phyloP scores from a whole-genome alignment of 2,113 vertebrate species.

The Tyrannus savana region DNA sequence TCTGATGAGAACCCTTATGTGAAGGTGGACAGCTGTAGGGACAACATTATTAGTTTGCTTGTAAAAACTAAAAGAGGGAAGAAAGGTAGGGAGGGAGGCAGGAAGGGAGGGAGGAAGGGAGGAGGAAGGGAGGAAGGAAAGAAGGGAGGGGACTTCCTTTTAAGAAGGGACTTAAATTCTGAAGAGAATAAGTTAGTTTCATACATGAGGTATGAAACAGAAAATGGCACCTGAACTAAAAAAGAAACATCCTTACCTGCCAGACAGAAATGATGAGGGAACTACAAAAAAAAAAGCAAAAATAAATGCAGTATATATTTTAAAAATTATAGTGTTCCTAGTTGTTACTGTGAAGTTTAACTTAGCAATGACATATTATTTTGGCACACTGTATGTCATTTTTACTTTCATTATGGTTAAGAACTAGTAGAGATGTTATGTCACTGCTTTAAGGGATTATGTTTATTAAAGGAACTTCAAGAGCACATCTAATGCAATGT shows the following conservation, averaged over 20 bases:
- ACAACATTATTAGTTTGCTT: not conserved
- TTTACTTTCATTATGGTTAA: slow-evolving; percentile 23
- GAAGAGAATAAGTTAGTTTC: not conserved
- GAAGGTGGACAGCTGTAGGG: not conserved
- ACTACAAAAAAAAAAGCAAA: not conserved
- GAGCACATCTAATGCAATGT: not conserved
- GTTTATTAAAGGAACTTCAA: slow-evolving; percentile 24
- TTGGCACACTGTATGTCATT: slow-evolving; percentile 23
- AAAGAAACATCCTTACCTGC: not conserved
- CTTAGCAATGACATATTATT: slow-evolving; percentile 20
- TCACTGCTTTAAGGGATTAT: not conserved
- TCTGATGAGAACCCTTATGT: not conserved
- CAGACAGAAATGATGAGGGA: not conserved
- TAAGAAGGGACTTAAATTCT: not conserved
- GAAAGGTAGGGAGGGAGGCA: too few relatives aligned
- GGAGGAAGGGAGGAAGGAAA: not conserved
- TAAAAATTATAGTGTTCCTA: not conserved
- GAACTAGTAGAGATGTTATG: not conserved
- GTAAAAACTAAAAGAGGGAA: not conserved
- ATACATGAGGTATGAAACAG: not conserved
- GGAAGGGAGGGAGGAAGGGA: not conserved
- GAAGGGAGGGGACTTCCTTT: too few relatives aligned
- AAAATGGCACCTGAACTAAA: not conserved
- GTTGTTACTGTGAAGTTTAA: not conserved
- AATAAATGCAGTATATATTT: not conserved